Conservation (phyloP, 1,140 invertebrate species). For the Popillia japonica region DNA sequence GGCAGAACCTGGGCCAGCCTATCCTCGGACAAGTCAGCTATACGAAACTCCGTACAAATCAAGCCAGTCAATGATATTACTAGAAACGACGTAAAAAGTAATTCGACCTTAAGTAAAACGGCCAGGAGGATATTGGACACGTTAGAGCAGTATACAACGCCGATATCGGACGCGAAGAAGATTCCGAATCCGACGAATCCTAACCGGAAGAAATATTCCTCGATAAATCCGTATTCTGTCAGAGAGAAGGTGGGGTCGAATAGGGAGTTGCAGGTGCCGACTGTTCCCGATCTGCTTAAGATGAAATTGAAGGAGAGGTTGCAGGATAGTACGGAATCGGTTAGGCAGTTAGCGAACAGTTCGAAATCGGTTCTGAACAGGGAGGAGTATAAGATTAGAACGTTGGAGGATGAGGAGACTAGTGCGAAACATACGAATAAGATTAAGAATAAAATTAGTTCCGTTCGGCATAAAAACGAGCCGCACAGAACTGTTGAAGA, state of each 20-base stretch:
- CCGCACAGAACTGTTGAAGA: conserved; percentile 58
- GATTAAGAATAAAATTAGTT: conserved; percentile 60
- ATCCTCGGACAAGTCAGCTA: conserved; percentile 40
- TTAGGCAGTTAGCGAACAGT: conserved; percentile 69
- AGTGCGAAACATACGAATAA: conserved; percentile 61
- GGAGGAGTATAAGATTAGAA: conserved; percentile 55
- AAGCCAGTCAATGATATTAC: conserved; percentile 61
- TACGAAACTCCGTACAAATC: conserved; percentile 59
- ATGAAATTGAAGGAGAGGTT: conserved; percentile 67
- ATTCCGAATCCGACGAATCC: conserved; percentile 64
- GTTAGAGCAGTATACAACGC: conserved; percentile 77
- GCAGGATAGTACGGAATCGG: conserved; percentile 69
- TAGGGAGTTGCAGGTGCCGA: conserved; percentile 66
- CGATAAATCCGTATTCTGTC: conserved; percentile 51
- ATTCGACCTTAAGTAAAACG: conserved; percentile 63
- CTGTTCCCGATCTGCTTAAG: conserved; percentile 67
- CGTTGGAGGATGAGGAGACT: conserved; percentile 48
- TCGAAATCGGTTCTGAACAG: conserved; percentile 60
- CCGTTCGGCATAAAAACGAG: conserved; percentile 59
- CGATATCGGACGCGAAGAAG: conserved; percentile 75
- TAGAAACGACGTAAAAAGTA: conserved; percentile 37
- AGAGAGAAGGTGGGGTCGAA: conserved; percentile 50
- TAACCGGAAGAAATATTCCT: conserved; percentile 47
- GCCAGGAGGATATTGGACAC: conserved; percentile 75
- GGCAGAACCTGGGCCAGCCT: conserved; percentile 60